Evolutionary conservation across 2,797 vertebrate species (phyloP).

Genomic region (Xiphophorus birchmanni): DNA sequence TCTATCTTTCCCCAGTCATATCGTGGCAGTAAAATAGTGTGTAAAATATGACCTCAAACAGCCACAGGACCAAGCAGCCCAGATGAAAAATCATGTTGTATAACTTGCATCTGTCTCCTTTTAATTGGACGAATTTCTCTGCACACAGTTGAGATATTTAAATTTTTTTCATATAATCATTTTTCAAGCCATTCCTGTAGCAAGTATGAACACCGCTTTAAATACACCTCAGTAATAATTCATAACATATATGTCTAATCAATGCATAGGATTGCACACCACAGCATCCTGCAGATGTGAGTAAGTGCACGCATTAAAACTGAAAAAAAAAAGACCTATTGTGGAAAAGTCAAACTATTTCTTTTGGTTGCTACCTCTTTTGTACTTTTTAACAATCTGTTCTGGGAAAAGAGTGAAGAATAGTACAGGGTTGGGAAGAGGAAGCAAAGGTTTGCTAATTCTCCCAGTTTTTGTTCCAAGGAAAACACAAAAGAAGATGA

Average conservation of each 20-base stretch:
- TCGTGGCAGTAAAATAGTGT: slow-evolving; percentile 30
- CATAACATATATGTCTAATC: slow-evolving; percentile 54
- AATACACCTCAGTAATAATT: slow-evolving; percentile 61
- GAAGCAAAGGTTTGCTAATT: slow-evolving; percentile 39
- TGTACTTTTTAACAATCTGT: slow-evolving; percentile 61
- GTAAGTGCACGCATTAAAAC: slow-evolving; percentile 38
- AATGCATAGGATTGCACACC: slow-evolving; percentile 41
- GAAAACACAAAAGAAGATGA: slow-evolving; percentile 19
- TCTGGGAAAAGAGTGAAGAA: slow-evolving; percentile 55
- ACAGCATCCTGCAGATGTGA: slow-evolving; percentile 39
- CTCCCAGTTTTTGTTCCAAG: slow-evolving; percentile 32
- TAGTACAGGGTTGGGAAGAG: slow-evolving; percentile 27
- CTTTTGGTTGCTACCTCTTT: slow-evolving; percentile 32
- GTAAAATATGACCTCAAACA: slow-evolving; percentile 49
- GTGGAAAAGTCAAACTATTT: slow-evolving; percentile 21
- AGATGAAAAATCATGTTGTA: slow-evolving; percentile 32
- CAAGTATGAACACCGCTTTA: slow-evolving; percentile 37
- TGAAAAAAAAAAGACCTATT: slow-evolving; percentile 19
- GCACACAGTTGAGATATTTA: slow-evolving; percentile 25
- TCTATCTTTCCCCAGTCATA: slow-evolving; percentile 46
- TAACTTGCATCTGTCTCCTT: slow-evolving; percentile 14
- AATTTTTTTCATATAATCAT: slow-evolving; percentile 37
- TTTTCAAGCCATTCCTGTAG: slow-evolving; percentile 42
- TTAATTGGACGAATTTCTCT: slow-evolving; percentile 18
- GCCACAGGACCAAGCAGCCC: slow-evolving; percentile 13